Evolutionary conservation across 2,888 invertebrate species (phyloP).

Genomic region (Choreutis nemorana): DNA sequence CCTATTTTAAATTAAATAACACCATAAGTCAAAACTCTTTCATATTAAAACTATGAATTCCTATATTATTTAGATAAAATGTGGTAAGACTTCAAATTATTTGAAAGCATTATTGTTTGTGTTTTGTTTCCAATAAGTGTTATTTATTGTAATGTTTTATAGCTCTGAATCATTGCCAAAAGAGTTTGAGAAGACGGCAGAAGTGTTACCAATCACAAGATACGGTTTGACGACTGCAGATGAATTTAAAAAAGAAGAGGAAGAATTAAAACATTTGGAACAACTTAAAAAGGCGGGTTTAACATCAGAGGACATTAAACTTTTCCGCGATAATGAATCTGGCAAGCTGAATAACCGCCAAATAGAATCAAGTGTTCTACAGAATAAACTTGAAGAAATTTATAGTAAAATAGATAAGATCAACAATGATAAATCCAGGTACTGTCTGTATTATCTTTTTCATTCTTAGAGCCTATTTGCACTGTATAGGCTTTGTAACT

Average conservation of each 20-base stretch:
- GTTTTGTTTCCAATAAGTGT: no score
- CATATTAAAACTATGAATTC: no score
- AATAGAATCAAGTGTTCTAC: slow-evolving; percentile 33
- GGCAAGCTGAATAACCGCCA: slow-evolving; percentile 30
- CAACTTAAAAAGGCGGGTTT: slow-evolving; percentile 54
- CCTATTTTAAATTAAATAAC: no score
- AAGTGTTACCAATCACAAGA: slow-evolving; percentile 43
- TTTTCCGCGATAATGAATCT: slow-evolving; percentile 53
- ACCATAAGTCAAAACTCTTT: no score
- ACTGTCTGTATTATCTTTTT: neutral
- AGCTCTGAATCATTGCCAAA: slow-evolving; percentile 44
- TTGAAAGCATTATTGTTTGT: no score
- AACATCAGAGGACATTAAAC: slow-evolving; percentile 50
- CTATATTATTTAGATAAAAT: no score
- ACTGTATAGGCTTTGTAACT: no score
- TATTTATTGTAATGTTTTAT: slow-evolving; percentile 12
- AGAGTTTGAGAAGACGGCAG: slow-evolving; percentile 43
- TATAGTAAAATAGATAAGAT: slow-evolving; percentile 33
- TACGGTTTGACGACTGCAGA: slow-evolving; percentile 49
- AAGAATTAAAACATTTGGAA: slow-evolving; percentile 41
- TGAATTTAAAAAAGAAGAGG: slow-evolving; percentile 44
- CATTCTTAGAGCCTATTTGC: no score
- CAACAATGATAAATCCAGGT: neutral
- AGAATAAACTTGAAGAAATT: slow-evolving; percentile 29
- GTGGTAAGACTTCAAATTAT: neutral